These are phyloP conservation scores for Antigone vipio DNA, from an alignment of 2,113 vertebrate genomes.

Conservation along the genomic window DNA sequence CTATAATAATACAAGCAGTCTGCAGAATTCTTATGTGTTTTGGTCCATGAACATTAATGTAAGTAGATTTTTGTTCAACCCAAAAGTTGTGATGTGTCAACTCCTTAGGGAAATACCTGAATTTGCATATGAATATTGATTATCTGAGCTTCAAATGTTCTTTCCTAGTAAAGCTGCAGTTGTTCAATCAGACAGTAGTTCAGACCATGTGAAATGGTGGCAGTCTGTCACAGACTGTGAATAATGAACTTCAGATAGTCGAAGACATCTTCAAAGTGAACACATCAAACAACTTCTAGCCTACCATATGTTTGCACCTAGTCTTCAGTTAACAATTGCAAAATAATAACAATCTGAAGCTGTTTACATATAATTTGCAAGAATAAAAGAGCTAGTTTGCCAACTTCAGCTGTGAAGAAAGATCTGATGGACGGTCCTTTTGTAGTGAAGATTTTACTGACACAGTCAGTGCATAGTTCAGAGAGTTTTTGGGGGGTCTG, in stretches of 20 bases:
- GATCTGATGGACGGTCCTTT: neutral
- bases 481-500: neutral
- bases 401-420: neutral
- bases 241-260: neutral
- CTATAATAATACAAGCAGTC: neutral
- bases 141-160: neutral
- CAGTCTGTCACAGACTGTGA: neutral
- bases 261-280: constrained; percentile 33
- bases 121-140: neutral
- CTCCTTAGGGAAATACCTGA: neutral
- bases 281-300: neutral
- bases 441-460: neutral
- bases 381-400: neutral
- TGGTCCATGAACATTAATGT: neutral
- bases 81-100: neutral
- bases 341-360: neutral
- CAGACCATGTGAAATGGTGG: neutral
- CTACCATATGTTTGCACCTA: neutral
- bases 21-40: neutral
- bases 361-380: neutral
- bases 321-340: neutral
- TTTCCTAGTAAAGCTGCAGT: neutral
- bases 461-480: neutral
- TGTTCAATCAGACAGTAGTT: neutral
- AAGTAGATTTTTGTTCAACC: neutral